Evolutionary conservation across 2,888 invertebrate genomes (phyloP).

Genomic region (Stramonita haemastoma): DNA sequence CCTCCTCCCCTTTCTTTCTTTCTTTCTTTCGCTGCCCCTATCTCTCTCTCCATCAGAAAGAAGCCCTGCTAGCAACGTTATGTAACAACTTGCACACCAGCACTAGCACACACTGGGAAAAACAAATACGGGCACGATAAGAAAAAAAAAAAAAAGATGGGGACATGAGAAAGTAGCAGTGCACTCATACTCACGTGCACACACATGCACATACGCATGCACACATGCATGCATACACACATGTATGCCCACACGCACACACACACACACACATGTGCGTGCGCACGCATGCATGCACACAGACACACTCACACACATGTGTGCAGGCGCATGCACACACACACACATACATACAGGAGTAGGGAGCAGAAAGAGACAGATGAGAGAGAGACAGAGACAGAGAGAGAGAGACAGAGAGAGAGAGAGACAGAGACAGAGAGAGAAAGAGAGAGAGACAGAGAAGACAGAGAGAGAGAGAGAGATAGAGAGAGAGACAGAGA

Average conservation of each 20-base stretch:
- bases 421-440: not conserved
- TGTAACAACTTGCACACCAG: constrained; percentile 7
- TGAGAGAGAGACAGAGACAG: not conserved
- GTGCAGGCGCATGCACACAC: not conserved
- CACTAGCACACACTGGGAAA: not conserved
- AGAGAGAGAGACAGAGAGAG: not conserved
- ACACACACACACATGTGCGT: not conserved
- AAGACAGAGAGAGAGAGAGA: not conserved
- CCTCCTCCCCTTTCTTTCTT: not conserved
- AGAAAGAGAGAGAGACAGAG: not conserved
- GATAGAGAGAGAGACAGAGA: too few species aligned
- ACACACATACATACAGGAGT: not conserved
- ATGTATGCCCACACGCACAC: not conserved
- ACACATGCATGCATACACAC: not conserved
- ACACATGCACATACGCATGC: not conserved
- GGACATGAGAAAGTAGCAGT: not conserved
- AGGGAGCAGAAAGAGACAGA: not conserved
- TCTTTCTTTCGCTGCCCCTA: not conserved
- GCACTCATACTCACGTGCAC: not conserved
- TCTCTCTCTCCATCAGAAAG: not conserved
- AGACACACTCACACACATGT: not conserved
- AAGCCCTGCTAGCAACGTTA: not conserved
- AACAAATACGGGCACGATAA: too few species aligned
- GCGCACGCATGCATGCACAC: not conserved
- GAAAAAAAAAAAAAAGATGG: too few species aligned